A percentile compares a stretch with the other conserved stretches of the same genome.
These are phyloP conservation scores for Salminus brasiliensis DNA, from an alignment of 2,113 vertebrate species.

Conservation along the genomic window DNA sequence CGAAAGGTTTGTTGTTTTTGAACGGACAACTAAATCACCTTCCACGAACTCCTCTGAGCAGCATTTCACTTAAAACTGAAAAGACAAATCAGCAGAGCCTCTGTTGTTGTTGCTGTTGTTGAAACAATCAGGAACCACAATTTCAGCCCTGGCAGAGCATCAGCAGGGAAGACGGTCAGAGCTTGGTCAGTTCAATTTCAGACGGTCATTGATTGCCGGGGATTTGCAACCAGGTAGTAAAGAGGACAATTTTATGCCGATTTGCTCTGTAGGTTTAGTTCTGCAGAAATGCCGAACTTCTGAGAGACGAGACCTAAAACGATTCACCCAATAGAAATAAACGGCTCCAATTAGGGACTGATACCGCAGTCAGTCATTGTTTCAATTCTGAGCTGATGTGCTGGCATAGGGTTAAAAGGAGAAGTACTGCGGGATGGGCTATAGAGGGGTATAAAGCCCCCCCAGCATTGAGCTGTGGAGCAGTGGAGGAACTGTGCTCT, in stretches of 20 bases:
- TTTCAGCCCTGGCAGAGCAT: neutral
- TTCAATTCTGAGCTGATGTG: neutral
- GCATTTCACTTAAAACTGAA: neutral
- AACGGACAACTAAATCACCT: neutral
- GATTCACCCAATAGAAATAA: too few relatives aligned
- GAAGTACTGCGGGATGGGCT: too few relatives aligned
- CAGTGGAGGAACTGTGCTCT: too few relatives aligned
- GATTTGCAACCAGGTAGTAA: neutral
- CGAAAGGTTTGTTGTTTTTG: neutral
- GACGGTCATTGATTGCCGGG: neutral
- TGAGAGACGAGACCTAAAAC: too few relatives aligned
- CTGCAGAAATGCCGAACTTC: too few relatives aligned
- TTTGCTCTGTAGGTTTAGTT: neutral
- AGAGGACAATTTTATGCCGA: neutral
- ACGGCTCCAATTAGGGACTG: too few relatives aligned
- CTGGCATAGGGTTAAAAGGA: neutral
- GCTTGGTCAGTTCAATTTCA: neutral
- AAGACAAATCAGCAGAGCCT: neutral
- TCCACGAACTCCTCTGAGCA: neutral
- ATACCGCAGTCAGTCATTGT: neutral
- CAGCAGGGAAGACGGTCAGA: neutral
- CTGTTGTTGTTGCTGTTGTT: too few relatives aligned
- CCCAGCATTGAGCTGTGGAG: too few relatives aligned
- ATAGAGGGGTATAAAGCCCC: too few relatives aligned
- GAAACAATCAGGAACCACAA: neutral